Base-by-base conservation (phyloP, 2,797 vertebrate species). In the Lacerta viridis region DNA sequence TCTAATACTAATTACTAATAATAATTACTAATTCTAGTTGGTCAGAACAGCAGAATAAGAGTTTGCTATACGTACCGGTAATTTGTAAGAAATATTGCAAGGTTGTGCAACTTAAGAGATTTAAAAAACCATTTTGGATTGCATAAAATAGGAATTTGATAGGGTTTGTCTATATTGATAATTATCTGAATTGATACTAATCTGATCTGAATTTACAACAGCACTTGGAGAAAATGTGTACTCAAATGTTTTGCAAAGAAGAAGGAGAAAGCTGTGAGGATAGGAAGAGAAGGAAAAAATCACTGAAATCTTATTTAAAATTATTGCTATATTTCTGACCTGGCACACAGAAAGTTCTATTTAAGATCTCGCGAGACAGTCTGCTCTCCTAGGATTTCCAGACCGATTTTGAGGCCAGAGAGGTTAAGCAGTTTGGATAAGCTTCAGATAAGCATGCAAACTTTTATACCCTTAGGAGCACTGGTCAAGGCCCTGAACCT, bases 341-440 rank as follows among this genome's bases (percentile, higher is more conserved):
- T 83, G 50, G 78, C 59, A 94, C 86, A 93, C 93, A 76, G 46
- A 85, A 92, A 77, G 77, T 91, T 92, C 85, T 90, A 91, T 68
- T 92, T 86, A 92, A 95, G 91, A 93, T 82, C 92, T 92, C 93
- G 88, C 87, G 82, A 86, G 89, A 90, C 68, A 92, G 86, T 59
- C 74, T 90, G 87, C 88, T 93, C 92, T 89, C 90, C 91, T 41
- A 69, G 80, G 87, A 92, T 89, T 80, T 86, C 71, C 78, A 80
- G 81, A 72, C 90, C 84, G 86, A 91, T 93, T 94, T 81, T 88
- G 83, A 95, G 90, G 91, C 89, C 91, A 93, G 84, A 93, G 83
- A 93, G 87, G 91, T 94, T 95, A 95, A 95, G 93, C 36, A 88
- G 50, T 89, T 87, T 5, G 2, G 93, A 92, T 93, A 94, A 95